phyloP scores from a whole-genome alignment of 1,140 invertebrate species.

The Metaphire vulgaris region DNA sequence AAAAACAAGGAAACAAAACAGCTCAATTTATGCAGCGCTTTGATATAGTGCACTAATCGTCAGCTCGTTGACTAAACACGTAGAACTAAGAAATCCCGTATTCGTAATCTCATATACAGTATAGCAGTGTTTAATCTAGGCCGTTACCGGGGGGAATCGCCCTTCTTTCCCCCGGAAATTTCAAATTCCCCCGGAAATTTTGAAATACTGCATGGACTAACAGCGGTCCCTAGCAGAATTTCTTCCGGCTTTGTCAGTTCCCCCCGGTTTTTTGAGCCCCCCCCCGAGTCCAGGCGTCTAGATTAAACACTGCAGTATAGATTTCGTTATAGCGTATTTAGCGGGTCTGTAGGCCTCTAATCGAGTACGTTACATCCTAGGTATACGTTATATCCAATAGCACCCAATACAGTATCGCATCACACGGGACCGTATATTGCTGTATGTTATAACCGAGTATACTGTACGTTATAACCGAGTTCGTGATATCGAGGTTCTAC shows the following conservation, averaged over 20 bases:
- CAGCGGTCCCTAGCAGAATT: no score
- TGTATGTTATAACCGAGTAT: not conserved
- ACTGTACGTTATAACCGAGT: not conserved
- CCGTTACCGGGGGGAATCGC: not conserved
- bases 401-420: not conserved
- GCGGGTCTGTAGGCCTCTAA: not conserved
- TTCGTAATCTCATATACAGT: not conserved
- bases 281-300: no score
- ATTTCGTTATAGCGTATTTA: no score
- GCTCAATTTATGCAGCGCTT: no score
- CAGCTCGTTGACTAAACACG: not conserved
- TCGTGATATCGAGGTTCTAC: not conserved
- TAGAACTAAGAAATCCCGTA: not conserved
- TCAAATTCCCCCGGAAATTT: no score
- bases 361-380: not conserved
- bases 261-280: no score
- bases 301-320: no score
- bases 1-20: not conserved
- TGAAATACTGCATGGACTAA: no score
- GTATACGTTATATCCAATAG: not conserved
- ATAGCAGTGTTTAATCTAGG: not conserved
- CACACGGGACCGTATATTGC: no score
- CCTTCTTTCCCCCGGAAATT: not conserved
- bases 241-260: no score
- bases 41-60: no score